Base-by-base conservation (phyloP, 2,888 invertebrate species). In the Spialia ferax region DNA sequence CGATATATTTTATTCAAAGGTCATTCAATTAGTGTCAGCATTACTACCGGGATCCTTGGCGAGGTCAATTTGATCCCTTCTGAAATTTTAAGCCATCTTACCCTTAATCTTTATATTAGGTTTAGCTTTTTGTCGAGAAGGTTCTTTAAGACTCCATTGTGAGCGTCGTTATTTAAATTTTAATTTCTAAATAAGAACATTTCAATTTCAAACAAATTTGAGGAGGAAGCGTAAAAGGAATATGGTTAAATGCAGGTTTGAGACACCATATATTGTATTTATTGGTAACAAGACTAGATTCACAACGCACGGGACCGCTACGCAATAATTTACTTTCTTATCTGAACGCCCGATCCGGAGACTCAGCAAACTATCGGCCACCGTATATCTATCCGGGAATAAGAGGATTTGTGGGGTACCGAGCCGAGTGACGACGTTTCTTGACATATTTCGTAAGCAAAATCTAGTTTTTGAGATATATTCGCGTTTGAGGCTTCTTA, bases 321-420 rank as follows among this genome's bases (percentile, higher is more conserved):
- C 78, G 81, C 84, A 80, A 89, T 91, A 90, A 88, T 87, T 91
- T 87, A 86, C 81, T 86, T 85, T 83, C 84, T 87, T 91, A 91
- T 91, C 91, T 74, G 64, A 65, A 68, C 74, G 77, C 70, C 89
- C 88, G 83, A 89, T 89, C 88, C 78, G 87, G 83, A 82, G 83
- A 85, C 78, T 85, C 81, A 84, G 74, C 71, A 70, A 73, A 74
- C 70, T 70, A 69, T 73, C 65, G 59, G 52, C 23, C 18, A 22
- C 15, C 59, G 52, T 59, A 59, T 69, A 69, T 64, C 64, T 72
- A 68, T 72, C 56, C 62, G 48, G 32, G 68, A 70, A 69, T 63
- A 69, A 69, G 62, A 79, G 63, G 73, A 77, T 81, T 75, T 70
- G 74, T 56, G 45, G 13, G 48, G 13, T 26, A 22, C 57, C 22